Percentiles rank a stretch among this genome's conserved stretches.
Conservation (phyloP, 2,888 invertebrate genomes). For the Ochropleura plecta region DNA sequence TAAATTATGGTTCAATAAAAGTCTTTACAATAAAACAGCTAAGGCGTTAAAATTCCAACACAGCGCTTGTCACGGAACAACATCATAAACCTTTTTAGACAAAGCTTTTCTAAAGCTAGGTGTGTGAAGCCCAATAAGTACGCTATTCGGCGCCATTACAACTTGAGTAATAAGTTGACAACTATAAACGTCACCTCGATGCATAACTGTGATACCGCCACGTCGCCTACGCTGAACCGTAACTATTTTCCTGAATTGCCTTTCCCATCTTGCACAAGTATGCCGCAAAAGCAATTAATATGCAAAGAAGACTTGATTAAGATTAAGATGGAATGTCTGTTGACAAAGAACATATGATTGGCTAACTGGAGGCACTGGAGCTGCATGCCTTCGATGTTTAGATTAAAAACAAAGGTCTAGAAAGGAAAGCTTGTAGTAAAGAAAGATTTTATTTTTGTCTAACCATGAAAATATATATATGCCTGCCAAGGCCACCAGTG, state of each 20-base stretch:
- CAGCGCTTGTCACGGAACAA: neutral
- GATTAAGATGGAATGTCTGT: neutral
- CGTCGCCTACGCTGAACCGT: constrained; percentile 21
- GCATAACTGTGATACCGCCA: constrained; percentile 29
- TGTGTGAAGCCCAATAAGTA: neutral
- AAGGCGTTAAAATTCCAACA: neutral
- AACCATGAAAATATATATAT: no score
- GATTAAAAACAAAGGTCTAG: neutral
- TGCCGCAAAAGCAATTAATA: constrained; percentile 31
- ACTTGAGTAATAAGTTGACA: constrained; percentile 16
- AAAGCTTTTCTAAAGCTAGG: constrained; percentile 2
- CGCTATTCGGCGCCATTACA: neutral
- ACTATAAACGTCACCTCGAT: constrained; percentile 15
- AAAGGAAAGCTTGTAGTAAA: no score
- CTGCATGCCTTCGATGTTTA: neutral
- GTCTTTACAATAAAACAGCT: neutral
- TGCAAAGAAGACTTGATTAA: neutral
- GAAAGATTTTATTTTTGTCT: no score
- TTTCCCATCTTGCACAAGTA: constrained; percentile 26
- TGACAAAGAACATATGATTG: constrained; percentile 5
- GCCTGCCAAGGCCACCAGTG: no score
- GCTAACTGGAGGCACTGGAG: no score
- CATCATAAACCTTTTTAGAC: constrained; percentile 17
- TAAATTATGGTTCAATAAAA: neutral
- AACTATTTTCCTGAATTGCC: constrained; percentile 49